Conservation (phyloP, 2,888 invertebrate species). For the Rhingia rostrata region DNA sequence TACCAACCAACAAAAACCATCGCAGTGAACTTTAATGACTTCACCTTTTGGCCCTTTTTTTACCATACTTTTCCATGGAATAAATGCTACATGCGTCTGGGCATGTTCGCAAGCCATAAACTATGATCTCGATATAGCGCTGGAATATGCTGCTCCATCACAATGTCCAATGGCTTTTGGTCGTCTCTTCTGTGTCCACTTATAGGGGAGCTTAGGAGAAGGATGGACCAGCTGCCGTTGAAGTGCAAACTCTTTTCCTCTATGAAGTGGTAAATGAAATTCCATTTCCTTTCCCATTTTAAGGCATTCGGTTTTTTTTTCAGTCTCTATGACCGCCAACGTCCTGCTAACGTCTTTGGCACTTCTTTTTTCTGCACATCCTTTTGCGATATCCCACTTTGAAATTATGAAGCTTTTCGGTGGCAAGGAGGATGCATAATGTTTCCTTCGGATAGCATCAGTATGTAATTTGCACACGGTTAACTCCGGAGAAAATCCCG, state of each 20-base stretch:
- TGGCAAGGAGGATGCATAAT: slow-evolving; percentile 44
- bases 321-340: slow-evolving; percentile 23
- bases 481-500: slow-evolving; percentile 6
- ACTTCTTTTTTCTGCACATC: background rate
- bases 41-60: slow-evolving; percentile 30
- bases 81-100: slow-evolving; percentile 67
- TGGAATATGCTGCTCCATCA: slow-evolving; percentile 51
- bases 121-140: slow-evolving; percentile 56
- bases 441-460: slow-evolving; percentile 54
- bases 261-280: slow-evolving; percentile 74
- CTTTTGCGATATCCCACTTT: background rate
- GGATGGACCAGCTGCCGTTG: slow-evolving; percentile 48
- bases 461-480: slow-evolving; percentile 55
- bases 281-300: slow-evolving; percentile 68
- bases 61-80: background rate
- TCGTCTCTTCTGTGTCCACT: slow-evolving; percentile 36
- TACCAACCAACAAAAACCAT: slow-evolving; percentile 1
- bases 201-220: slow-evolving; percentile 18
- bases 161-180: slow-evolving; percentile 44
- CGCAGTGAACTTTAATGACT: slow-evolving; percentile 64
- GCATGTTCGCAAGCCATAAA: slow-evolving; percentile 73
- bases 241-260: slow-evolving; percentile 50
- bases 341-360: slow-evolving; percentile 23
- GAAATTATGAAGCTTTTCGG: slow-evolving; percentile 45
- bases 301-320: slow-evolving; percentile 44